These are phyloP conservation scores for Protodeltote pygarga DNA, from an alignment of 2,888 invertebrate species.

Conservation along the genomic window DNA sequence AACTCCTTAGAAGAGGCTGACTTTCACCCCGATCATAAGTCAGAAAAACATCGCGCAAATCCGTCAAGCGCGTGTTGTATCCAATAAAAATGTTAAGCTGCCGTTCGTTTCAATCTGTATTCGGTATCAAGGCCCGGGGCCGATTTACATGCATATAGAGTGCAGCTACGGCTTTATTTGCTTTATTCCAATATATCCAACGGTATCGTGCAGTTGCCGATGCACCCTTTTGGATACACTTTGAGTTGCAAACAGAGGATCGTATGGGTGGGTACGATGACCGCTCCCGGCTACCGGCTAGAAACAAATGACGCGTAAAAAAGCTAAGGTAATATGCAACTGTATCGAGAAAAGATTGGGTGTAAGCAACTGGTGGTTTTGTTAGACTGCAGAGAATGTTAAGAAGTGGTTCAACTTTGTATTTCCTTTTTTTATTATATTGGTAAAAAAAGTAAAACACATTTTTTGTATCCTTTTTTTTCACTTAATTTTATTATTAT, in stretches of 20 bases:
- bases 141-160: slow-evolving; percentile 82
- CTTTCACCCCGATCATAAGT: no score
- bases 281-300: slow-evolving; percentile 44
- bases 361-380: slow-evolving; percentile 19
- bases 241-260: slow-evolving; percentile 62
- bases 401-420: not conserved
- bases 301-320: slow-evolving; percentile 4
- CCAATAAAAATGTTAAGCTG: slow-evolving; percentile 78
- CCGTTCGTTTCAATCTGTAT: slow-evolving; percentile 77
- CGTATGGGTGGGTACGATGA: slow-evolving; percentile 16
- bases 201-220: slow-evolving; percentile 46
- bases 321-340: slow-evolving; percentile 16
- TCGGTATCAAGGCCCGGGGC: slow-evolving; percentile 66
- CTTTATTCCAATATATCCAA: slow-evolving; percentile 69
- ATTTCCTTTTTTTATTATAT: no score
- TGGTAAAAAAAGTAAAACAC: no score
- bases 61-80: slow-evolving; percentile 55
- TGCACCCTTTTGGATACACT: slow-evolving; percentile 58
- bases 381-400: not conserved
- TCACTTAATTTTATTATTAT: no score
- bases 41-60: slow-evolving; percentile 29
- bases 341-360: not conserved
- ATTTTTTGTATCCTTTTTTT: no score
- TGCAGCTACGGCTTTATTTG: slow-evolving; percentile 64
- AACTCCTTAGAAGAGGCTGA: no score